Conservation (phyloP, 1,140 invertebrate species). For the Drosophila lini region DNA sequence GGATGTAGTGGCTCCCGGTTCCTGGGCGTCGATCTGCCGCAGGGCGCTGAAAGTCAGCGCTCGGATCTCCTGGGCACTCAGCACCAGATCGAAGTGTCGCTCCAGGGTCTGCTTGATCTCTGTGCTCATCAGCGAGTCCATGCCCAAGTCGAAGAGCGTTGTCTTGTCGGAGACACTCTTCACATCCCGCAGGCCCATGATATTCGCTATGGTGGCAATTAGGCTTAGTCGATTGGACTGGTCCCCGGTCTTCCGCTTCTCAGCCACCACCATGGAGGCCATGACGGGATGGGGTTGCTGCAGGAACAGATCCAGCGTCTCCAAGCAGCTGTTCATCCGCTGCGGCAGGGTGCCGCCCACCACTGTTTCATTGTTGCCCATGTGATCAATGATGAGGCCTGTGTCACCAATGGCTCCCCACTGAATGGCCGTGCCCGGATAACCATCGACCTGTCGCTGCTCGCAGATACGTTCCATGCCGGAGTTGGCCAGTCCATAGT, state of each 20-base stretch:
- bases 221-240: conserved; percentile 86
- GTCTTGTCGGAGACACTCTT: conserved; percentile 89
- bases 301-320: conserved; percentile 93
- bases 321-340: conserved; percentile 93
- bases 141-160: conserved; percentile 95
- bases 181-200: conserved; percentile 93
- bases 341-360: conserved; percentile 97
- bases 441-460: conserved; percentile 90
- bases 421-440: conserved; percentile 95
- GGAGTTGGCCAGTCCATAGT: conserved; percentile 98
- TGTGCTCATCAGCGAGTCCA: conserved; percentile 99
- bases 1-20: conserved; percentile 18
- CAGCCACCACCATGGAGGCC: conserved; percentile 92
- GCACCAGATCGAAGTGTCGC: conserved; percentile 93
- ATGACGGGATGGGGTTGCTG: conserved; percentile 94
- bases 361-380: conserved; percentile 94
- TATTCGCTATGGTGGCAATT: conserved; percentile 91
- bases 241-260: conserved; percentile 87
- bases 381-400: conserved; percentile 93
- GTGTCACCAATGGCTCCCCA: conserved; percentile 99
- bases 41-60: conserved; percentile 91
- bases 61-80: conserved; percentile 95
- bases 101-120: conserved; percentile 99
- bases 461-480: conserved; percentile 98
- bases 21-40: conserved; percentile 86